phyloP scores from a whole-genome alignment of 2,113 vertebrate genomes.

The Anarhynchus alexandrinus region DNA sequence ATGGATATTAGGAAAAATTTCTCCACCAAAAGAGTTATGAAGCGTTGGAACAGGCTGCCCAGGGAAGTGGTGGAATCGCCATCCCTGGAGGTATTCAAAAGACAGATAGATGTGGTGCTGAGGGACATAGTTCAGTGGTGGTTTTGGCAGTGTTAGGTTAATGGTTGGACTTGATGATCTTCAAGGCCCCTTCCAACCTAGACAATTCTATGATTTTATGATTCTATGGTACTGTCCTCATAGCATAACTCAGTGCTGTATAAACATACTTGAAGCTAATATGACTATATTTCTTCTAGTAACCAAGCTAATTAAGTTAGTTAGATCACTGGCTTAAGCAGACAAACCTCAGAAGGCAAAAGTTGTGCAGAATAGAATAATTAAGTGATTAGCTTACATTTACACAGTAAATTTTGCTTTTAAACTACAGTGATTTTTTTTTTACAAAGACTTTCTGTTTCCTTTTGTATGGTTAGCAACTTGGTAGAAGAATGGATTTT shows the following conservation, averaged over 20 bases:
- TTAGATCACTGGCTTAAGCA: neutral
- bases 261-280: neutral
- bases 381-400: neutral
- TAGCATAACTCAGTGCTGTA: neutral
- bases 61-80: too few species aligned
- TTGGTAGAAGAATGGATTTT: neutral
- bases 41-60: too few species aligned
- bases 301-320: neutral
- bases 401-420: neutral
- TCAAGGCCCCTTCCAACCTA: too few species aligned
- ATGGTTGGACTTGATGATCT: too few species aligned
- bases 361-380: neutral
- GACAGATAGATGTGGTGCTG: too few species aligned
- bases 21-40: too few species aligned
- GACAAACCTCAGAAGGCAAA: conserved; percentile 22
- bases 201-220: too few species aligned
- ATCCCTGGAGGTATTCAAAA: too few species aligned
- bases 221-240: neutral
- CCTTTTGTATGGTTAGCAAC: neutral
- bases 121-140: too few species aligned
- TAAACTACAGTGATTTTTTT: neutral
- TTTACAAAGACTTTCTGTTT: neutral
- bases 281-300: neutral
- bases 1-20: too few species aligned
- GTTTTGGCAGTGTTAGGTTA: too few species aligned